Percentiles rank a stretch among this genome's conserved stretches.
Conservation (phyloP, 2,113 vertebrate species). For the Pedetes capensis region DNA sequence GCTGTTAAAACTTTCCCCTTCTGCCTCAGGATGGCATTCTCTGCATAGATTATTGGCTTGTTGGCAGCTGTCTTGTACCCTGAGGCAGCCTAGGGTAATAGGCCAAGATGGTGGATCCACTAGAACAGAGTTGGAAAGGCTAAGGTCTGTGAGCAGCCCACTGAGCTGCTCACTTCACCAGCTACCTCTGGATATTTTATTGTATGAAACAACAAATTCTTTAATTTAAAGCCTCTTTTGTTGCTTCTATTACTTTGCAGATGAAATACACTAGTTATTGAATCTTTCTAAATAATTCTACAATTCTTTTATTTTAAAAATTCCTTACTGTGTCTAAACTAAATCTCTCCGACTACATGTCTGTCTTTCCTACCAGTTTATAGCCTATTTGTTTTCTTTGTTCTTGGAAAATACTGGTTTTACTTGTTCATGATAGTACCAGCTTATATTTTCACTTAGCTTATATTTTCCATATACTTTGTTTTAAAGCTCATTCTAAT, state of each 20-base stretch:
- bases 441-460: neutral
- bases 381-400: neutral
- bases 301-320: neutral
- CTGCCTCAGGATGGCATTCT: neutral
- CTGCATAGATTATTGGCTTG: neutral
- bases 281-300: neutral
- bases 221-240: neutral
- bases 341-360: neutral
- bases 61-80: neutral
- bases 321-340: neutral
- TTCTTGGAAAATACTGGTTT: slow-evolving; percentile 1
- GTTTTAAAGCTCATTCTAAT: neutral
- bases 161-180: neutral
- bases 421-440: neutral
- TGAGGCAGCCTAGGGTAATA: neutral
- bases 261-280: neutral
- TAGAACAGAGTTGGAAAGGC: neutral
- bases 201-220: neutral
- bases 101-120: neutral
- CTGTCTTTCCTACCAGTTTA: neutral
- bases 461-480: neutral
- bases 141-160: fast-evolving
- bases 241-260: neutral
- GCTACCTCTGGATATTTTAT: neutral
- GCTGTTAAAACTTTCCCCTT: neutral